Base-by-base conservation (phyloP, 2,797 vertebrate species). In the Cercopithecus petaurista region DNA sequence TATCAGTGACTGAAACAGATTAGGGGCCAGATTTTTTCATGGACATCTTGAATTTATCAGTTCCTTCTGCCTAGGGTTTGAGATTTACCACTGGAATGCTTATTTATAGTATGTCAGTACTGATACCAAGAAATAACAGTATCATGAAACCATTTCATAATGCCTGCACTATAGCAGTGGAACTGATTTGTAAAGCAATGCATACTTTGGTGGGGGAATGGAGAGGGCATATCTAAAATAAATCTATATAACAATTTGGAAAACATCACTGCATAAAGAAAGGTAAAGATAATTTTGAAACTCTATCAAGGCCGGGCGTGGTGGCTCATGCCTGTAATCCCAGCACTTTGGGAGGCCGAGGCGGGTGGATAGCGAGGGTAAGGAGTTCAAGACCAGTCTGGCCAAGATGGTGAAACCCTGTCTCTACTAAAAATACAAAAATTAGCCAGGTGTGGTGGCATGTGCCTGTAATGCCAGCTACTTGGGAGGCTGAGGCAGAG, bases 41-140 rank as follows among this genome's bases (percentile, higher is more conserved):
- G n/a, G 79, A 86, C 93, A 97, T 96, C 95, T 96, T 98, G 95
- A 97, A 95, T 61, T 33, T 39, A 96, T 94, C 92, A 97, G 93
- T 24, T 72, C 28, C 73, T 50, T 59, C 46, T 39, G 85, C 64
- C 43, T 73, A 43, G 22, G 30, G 26, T 75, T 76, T 76, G 36
- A 88, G 95, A 88, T 52, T 39, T 1, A 28, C 11, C 15, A 52
- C 0, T 30, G 59, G 82, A 85, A 61, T 0, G 8, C 57, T 81
- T 39, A 30, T 2, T 41, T 48, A 48, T 0, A 67, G 77, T 15
- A 39, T 36, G 67, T 93, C 7, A 33, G 21, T 15, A 12, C 5
- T n/a, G n/a, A 84, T 9, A 89, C 24, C 59, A 64, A 86, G 55
- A 91, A 87, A 33, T 33, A 67, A 75, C 33, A 39, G 10, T 1